Conservation (phyloP, 2,888 invertebrate genomes). For the Sisyra nigra region DNA sequence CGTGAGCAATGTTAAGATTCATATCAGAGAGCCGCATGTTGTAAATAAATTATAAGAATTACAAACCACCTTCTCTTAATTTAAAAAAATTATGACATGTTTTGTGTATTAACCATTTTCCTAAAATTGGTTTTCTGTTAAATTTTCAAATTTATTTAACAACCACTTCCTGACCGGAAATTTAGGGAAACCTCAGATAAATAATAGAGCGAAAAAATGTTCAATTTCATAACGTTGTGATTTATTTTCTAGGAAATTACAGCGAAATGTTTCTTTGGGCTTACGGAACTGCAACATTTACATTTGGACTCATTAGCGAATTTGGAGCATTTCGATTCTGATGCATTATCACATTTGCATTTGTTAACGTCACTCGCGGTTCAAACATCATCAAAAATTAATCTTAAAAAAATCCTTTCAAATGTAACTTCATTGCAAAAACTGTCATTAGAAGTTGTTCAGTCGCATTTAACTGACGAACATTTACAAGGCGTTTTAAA, state of each 20-base stretch:
- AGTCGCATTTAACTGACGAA: conserved; percentile 36
- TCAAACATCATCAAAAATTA: conserved; percentile 30
- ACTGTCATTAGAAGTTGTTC: conserved; percentile 60
- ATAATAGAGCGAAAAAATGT: too few species aligned
- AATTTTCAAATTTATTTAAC: too few species aligned
- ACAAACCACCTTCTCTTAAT: too few species aligned
- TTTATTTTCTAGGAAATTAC: conserved; percentile 39
- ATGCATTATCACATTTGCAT: conserved; percentile 53
- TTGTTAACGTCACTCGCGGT: conserved; percentile 53
- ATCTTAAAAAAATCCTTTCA: conserved; percentile 36
- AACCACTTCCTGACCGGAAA: too few species aligned
- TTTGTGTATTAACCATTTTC: too few species aligned
- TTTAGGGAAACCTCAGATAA: too few species aligned
- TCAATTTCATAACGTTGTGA: too few species aligned
- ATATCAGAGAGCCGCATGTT: too few species aligned
- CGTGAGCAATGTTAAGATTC: too few species aligned
- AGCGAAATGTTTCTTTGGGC: conserved; percentile 52
- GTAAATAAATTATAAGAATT: too few species aligned
- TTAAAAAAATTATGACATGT: too few species aligned
- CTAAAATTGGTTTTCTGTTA: too few species aligned
- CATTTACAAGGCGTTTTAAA: conserved; percentile 64
- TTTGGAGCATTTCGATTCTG: conserved; percentile 57
- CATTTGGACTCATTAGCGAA: conserved; percentile 57
- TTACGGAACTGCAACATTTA: conserved; percentile 54
- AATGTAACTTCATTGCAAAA: conserved; percentile 58